Evolutionary conservation across 2,113 vertebrate species (phyloP), one percentile per base, ranked within the genome.

Genomic region (Nothocercus julius): DNA sequence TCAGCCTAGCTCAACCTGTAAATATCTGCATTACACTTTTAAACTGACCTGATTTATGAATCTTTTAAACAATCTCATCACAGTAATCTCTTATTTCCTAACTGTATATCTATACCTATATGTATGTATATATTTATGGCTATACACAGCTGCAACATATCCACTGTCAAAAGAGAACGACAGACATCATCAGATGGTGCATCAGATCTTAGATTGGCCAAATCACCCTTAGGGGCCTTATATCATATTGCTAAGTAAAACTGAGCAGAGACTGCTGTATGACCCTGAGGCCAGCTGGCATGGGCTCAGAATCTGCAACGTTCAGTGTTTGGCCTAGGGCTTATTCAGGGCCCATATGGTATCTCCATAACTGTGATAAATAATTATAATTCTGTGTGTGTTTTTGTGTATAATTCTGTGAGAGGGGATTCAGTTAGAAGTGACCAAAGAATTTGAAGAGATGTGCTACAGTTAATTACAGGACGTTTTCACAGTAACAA

Each of bases 161-260:
- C 5, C 24, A 17, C 63, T 53, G 18, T 61, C 36, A 59, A 80
- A 94, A 64, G 14, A 64, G 42, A 79, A 20, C 47, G 44, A 47
- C 11, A 80, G 56, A 70, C 14, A 53, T 69, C 53, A 75, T 87
- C 54, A 75, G 54, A 54, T 70, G 28, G 28, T 75, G 63, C 36
- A 16, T 84, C 36, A 76, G 36, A 69, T 69, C 20, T 53, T 59
- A 75, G 19, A 75, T 2, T 64, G 54, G 63, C 42, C 56, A 80
- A 84, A 54, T 75, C 21, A 59, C 44, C 62, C 79, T 75, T 64
- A n/a, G n/a, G 54, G 13, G 2, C 0, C 1, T 82, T 79, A 56
- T 87, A 78, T 85, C 32, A 56, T 54, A 76, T 15, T 64, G 32
- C 12, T 91, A 75, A 93, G 75, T 36, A 89, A 89, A 95, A 87